phyloP scores from a whole-genome alignment of 2,113 vertebrate genomes.

The Pterocles gutturalis region DNA sequence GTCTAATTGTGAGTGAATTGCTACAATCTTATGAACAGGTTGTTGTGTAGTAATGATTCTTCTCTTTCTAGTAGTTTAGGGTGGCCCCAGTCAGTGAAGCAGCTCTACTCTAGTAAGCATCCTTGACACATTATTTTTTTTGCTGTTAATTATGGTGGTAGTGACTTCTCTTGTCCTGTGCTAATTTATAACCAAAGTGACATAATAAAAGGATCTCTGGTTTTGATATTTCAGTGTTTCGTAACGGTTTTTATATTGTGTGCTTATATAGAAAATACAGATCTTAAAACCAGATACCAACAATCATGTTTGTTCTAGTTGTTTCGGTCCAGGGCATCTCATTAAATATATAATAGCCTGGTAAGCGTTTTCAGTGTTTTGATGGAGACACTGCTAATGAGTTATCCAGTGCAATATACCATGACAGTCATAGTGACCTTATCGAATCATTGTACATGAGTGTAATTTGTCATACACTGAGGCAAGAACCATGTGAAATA shows the following conservation, averaged over 20 bases:
- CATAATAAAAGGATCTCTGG: background rate
- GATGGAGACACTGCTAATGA: background rate
- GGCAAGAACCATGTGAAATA: background rate
- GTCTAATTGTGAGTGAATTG: background rate
- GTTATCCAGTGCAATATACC: background rate
- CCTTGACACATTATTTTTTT: background rate
- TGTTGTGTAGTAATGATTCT: background rate
- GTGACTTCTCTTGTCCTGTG: background rate
- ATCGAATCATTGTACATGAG: background rate
- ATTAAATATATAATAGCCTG: background rate
- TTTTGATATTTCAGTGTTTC: background rate
- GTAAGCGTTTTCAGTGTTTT: background rate
- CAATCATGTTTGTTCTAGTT: background rate
- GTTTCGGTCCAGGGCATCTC: background rate
- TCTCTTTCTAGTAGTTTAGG: background rate
- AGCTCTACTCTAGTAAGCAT: background rate
- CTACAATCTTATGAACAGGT: background rate
- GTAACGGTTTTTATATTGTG: background rate
- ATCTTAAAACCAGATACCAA: background rate
- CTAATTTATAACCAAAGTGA: background rate
- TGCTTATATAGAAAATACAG: background rate
- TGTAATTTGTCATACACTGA: background rate
- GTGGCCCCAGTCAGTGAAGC: background rate
- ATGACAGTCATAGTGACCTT: background rate
- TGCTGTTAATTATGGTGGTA: background rate